These are phyloP conservation scores for Dascillus cervinus DNA, from an alignment of 2,888 invertebrate genomes.

Conservation along the genomic window DNA sequence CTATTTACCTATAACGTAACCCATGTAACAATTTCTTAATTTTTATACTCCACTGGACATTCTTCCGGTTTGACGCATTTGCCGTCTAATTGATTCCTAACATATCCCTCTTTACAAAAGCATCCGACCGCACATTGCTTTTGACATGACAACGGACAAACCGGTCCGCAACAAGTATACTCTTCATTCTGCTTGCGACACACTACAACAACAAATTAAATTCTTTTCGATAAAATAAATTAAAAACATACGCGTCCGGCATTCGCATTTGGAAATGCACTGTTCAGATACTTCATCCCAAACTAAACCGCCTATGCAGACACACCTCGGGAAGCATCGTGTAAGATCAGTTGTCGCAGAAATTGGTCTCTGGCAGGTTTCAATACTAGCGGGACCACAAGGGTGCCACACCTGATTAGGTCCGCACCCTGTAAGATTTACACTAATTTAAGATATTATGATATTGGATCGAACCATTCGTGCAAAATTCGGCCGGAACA, in stretches of 20 bases:
- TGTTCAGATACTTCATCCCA: conserved; percentile 1
- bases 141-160: conserved; percentile 9
- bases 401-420: conserved; percentile 2
- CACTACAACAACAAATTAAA: not conserved
- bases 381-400: conserved; percentile 4
- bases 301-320: conserved; percentile 8
- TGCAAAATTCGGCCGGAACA: no score
- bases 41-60: no score
- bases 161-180: conserved; percentile 3
- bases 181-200: conserved; percentile 7
- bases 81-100: no score
- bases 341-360: no score
- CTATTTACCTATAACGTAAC: no score
- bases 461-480: no score
- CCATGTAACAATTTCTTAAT: no score
- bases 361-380: conserved; percentile 6
- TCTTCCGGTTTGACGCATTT: no score
- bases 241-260: no score
- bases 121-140: conserved; percentile 4
- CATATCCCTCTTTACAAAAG: conserved; percentile 9
- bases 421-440: conserved; percentile 2
- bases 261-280: not conserved
- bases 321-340: conserved; percentile 12
- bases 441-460: no score
- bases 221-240: no score